A percentile compares a stretch with the other conserved stretches of the same genome.
These are phyloP conservation scores for Tympanuchus pallidicinctus DNA, from an alignment of 2,113 vertebrate species.

Conservation along the genomic window DNA sequence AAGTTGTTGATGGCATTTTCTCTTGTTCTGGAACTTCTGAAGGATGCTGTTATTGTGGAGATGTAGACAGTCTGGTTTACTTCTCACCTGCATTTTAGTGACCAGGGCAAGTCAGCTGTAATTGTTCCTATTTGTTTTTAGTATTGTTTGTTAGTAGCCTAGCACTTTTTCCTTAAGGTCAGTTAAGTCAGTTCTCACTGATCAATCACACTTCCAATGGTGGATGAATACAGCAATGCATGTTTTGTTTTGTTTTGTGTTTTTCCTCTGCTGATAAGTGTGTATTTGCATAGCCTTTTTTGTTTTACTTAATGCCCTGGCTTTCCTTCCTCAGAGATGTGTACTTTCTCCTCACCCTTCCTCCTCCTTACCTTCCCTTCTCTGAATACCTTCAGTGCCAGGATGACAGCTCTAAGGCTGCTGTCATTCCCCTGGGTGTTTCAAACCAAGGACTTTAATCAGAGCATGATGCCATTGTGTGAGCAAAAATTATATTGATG, in stretches of 20 bases:
- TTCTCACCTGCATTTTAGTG: background rate
- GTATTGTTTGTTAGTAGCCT: background rate
- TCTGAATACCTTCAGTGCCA: background rate
- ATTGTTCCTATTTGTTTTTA: background rate
- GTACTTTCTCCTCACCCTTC: background rate
- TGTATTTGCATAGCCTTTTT: background rate
- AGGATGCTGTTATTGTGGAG: background rate
- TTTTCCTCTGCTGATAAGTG: background rate
- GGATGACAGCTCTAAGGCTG: background rate
- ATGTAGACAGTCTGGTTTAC: background rate
- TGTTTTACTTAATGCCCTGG: background rate
- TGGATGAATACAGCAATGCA: background rate
- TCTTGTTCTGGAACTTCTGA: background rate
- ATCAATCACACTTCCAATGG: background rate
- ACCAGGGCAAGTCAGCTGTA: background rate
- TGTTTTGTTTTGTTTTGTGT: background rate
- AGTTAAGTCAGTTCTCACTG: background rate
- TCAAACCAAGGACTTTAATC: conserved; percentile 36
- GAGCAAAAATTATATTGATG: conserved; percentile 36
- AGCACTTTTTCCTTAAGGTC: background rate
- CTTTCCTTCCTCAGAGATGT: background rate
- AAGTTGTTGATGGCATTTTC: background rate
- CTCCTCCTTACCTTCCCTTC: background rate
- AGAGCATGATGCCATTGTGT: conserved; percentile 4
- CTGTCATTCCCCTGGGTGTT: background rate